phyloP scores from a whole-genome alignment of 2,888 invertebrate species.

The Sesamia inferens region DNA sequence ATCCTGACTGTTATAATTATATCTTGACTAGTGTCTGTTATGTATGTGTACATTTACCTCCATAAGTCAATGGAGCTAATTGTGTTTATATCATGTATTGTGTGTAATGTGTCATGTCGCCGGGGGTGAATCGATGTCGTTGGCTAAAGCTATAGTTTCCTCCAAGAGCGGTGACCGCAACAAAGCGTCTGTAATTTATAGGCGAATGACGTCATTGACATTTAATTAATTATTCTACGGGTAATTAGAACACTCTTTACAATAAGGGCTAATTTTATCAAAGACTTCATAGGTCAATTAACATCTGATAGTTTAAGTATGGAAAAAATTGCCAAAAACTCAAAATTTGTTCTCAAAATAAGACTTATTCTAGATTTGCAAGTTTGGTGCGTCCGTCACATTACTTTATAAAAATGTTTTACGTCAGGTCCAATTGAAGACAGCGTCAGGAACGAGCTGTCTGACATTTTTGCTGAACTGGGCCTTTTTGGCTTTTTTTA shows the following conservation, averaged over 20 bases:
- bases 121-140: neutral
- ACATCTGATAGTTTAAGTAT: too few relatives aligned
- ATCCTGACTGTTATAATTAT: constrained; percentile 16
- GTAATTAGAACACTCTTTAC: neutral
- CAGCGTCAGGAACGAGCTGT: too few relatives aligned
- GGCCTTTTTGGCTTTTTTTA: too few relatives aligned
- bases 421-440: too few relatives aligned
- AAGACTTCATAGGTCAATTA: too few relatives aligned
- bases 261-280: too few relatives aligned
- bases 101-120: constrained; percentile 17
- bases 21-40: constrained; percentile 23
- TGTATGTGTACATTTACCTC: constrained; percentile 6
- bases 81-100: constrained; percentile 20
- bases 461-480: too few relatives aligned
- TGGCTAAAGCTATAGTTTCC: neutral
- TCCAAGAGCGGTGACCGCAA: neutral
- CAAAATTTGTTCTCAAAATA: too few relatives aligned
- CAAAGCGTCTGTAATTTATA: neutral
- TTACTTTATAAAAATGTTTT: too few relatives aligned
- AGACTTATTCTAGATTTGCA: too few relatives aligned
- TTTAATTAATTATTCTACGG: neutral
- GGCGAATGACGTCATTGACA: neutral
- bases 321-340: too few relatives aligned
- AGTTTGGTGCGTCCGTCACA: too few relatives aligned
- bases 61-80: constrained; percentile 25